Base-by-base conservation (phyloP, 1,140 invertebrate species). In the Hyles vespertilio region DNA sequence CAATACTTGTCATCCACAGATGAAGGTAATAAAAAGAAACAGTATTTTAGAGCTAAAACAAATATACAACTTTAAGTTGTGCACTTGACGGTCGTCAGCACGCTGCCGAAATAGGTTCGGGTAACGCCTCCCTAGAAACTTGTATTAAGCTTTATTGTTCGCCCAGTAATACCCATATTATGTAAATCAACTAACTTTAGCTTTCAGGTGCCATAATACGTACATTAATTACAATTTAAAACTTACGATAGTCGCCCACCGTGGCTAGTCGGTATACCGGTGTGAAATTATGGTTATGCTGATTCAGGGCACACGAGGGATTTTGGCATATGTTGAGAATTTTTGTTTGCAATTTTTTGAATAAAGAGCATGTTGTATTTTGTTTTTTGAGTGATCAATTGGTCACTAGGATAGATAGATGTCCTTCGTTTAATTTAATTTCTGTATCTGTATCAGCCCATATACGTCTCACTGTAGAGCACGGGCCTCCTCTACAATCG, bases 161-260 rank as follows among this genome's bases (percentile, higher is more conserved):
- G 49, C 57, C 8, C 52, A 51, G 57, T 48, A 56, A 56, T 56
- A 47, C 56, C 50, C 49, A 64, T 57, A 64, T 59, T 64, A 64
- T 64, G 62, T 51, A 59, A 64, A 64, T 58, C 34, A 58, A 44
- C 47, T 32, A 40, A 32, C 45, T 56, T 51, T 34, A 33, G 50
- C 49, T 46, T 57, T 55, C 34, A 48, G 46, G 6, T 47, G 45
- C 22, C 9, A 33, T 33, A 40, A 50, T 40, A 33, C 56, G 40
- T 58, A 45, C 53, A 59, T 59, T 55, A 59, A 63, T 63, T 63
- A 63, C 47, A 63, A 59, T 59, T 47, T 56, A 43, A 63, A 63
- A 59, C 51, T 56, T 51, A 48, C 33, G 36, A 48, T 7, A 36
- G 32, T 40, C 7, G 56, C 32, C 8, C 46, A 34, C 36, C 5